phyloP scores from a whole-genome alignment of 2,797 vertebrate genomes.

The Phataginus tricuspis region DNA sequence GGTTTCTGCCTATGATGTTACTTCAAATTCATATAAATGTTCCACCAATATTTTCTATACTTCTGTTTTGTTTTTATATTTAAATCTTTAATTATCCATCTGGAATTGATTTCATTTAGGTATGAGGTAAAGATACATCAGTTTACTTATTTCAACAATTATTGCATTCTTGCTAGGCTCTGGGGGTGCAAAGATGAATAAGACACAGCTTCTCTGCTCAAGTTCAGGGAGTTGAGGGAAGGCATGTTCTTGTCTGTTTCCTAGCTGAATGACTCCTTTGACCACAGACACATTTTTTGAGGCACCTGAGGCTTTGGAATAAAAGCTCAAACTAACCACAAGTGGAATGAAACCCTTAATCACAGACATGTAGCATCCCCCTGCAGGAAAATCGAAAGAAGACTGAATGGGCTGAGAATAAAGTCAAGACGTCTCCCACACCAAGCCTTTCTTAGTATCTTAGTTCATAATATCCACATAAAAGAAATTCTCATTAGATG shows the following conservation, averaged over 20 bases:
- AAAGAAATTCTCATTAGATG: constrained; percentile 2
- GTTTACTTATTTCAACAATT: not conserved
- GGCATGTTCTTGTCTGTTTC: not conserved
- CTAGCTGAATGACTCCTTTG: not conserved
- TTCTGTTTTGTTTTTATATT: not conserved
- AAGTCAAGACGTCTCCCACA: not conserved
- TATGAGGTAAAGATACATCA: not conserved
- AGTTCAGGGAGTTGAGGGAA: not conserved
- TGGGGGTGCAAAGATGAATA: not conserved
- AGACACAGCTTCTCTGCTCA: not conserved
- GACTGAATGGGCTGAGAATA: not conserved
- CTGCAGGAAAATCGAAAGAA: not conserved
- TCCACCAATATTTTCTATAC: not conserved
- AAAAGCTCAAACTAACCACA: not conserved
- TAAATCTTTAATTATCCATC: not conserved
- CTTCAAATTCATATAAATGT: constrained; percentile 23
- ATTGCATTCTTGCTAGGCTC: not conserved
- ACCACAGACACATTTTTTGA: not conserved
- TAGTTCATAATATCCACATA: not conserved
- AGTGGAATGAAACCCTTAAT: not conserved
- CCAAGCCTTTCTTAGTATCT: not conserved
- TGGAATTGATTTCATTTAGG: constrained; percentile 24
- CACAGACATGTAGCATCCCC: not conserved
- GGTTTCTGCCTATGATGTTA: not conserved
- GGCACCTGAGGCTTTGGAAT: not conserved